Base-by-base conservation (phyloP, 2,113 vertebrate genomes). In the Platanista minor region DNA sequence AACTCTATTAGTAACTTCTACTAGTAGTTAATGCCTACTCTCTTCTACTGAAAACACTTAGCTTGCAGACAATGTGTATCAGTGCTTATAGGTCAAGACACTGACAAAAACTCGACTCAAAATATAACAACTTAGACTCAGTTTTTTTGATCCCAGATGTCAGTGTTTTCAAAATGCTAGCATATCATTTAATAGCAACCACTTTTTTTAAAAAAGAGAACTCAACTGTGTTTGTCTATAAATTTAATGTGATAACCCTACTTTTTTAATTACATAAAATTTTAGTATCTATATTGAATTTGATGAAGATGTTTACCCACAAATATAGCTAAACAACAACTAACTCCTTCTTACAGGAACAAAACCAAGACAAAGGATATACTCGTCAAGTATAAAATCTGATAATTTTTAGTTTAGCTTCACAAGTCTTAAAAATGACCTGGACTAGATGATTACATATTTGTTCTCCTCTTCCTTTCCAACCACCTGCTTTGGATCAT, bases 211-310 rank as follows among this genome's bases (percentile, higher is more conserved):
- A n/a, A 72, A 69, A 36, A 62, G 13, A 89, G 9, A 12, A 78
- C 67, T 49, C 91, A 83, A 80, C 64, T 80, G 2, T 54, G 66
- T 43, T 92, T 85, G 21, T n/a, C 78, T 82, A 67, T 27, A 7
- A 27, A 86, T 64, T 92, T 49, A 92, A 89, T 85, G 12, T 49
- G 4, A 62, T 75, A 49, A 67, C 5, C 4, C 33, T 20, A 92
- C 20, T 87, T 89, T 86, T n/a, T 86, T 66, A 89, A 75, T 61
- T 69, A 95, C 80, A 92, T 82, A 94, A 80, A 93, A 81, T 69
- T 87, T 57, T 84, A 81, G 29, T 41, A 80, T 52, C n/a, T 92
- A 17, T 61, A 39, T 39, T 92, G 18, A 82, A 85, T 92, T 88
- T 77, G 3, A 72, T 49, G 20, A 89, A 57, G 8, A 43, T 90